Evolutionary conservation across 2,113 vertebrate genomes (phyloP), one percentile per base, ranked within the genome.

Genomic region (Petroica traversi): DNA sequence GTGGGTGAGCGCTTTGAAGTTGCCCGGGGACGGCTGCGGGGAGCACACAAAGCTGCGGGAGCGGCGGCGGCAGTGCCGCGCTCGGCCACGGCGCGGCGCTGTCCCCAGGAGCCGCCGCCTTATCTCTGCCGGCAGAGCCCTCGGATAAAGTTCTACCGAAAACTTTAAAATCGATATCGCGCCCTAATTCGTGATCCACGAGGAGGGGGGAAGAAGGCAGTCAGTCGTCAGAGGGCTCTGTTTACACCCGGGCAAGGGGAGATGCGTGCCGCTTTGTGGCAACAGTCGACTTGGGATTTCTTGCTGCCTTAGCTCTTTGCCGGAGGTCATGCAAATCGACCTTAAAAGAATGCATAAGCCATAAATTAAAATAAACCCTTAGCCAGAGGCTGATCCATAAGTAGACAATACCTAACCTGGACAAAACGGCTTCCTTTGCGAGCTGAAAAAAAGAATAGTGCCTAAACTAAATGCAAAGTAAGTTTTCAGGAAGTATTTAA

Each of bases 281-380:
- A 97, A 95, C 96, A 57, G 95, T 97, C 97, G 97, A 93, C 98
- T 95, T 89, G 95, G 97, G 97, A 97, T 96, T 98, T 97, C 97
- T 97, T 96, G 98, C 98, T 97, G 98, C 97, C 98, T 98, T 97
- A 98, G 98, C 98, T 99, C 98, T 99, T 95, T 97, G 97, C 98
- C 97, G 94, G 98, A 98, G 99, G 99, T 99, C 99, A 99, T 98
- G 98, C 98, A 98, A 98, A 99, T 98, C 98, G 99, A 99, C 99
- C 98, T 98, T 98, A 98, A 97, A 99, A 99, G 98, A 99, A 99
- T 99, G 99, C 98, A 98, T 97, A 98, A 98, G 98, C 98, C 98
- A 98, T 99, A 99, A 99, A 99, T 99, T 99, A 98, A 98, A 99
- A 98, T 97, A 99, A 99, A 98, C 98, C 98, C 98, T 98, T 98